These are phyloP conservation scores for Oxystoma pomonae DNA, from an alignment of 2,888 invertebrate species.

Conservation along the genomic window DNA sequence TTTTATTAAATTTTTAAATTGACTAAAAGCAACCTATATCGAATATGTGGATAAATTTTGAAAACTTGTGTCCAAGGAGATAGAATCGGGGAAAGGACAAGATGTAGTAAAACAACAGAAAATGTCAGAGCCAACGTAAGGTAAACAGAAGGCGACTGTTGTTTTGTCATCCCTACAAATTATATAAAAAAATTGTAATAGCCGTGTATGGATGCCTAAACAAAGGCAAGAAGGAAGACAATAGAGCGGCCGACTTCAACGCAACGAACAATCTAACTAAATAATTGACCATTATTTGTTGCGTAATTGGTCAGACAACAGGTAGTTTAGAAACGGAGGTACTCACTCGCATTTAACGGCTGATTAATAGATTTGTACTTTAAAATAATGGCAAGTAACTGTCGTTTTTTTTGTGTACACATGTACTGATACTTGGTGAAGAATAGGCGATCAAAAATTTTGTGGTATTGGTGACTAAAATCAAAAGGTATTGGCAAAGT, in stretches of 20 bases:
- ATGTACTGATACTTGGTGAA: background rate
- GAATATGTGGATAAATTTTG: no score
- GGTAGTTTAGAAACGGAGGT: background rate
- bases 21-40: no score
- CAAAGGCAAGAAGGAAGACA: background rate
- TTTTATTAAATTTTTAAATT: no score
- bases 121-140: no score
- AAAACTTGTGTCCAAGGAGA: no score
- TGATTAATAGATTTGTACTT: slow-evolving; percentile 4
- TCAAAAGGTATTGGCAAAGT: no score
- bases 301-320: background rate
- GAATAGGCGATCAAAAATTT: background rate
- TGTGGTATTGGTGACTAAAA: background rate
- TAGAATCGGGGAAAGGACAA: no score
- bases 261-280: background rate
- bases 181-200: no score
- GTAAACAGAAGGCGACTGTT: no score
- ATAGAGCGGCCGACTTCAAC: background rate
- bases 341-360: background rate
- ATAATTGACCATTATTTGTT: background rate
- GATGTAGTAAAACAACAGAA: no score
- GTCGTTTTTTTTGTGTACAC: background rate
- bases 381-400: slow-evolving; percentile 2
- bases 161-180: no score
- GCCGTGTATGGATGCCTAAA: background rate